Conservation (phyloP, 2,888 invertebrate species). For the Ellobium chinense region DNA sequence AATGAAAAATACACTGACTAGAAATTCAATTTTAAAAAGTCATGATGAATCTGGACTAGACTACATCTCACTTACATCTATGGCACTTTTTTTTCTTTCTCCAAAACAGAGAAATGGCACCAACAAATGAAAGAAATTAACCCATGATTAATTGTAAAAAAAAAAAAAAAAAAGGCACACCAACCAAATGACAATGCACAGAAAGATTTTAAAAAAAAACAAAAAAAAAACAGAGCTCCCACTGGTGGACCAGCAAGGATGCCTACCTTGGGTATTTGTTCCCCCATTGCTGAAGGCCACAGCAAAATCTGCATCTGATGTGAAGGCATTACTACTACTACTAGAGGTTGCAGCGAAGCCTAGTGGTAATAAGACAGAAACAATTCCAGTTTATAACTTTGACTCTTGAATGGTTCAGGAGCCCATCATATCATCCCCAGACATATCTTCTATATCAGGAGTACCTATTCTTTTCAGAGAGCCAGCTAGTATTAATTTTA, state of each 20-base stretch:
- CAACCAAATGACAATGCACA: constrained; percentile 2
- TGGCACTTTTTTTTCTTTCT: too few species aligned
- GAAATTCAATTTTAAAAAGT: too few species aligned
- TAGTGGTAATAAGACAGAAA: neutral
- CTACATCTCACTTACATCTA: too few species aligned
- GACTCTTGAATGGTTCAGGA: too few species aligned
- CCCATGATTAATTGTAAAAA: neutral
- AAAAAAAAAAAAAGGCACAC: neutral
- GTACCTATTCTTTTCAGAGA: too few species aligned
- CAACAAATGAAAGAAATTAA: neutral
- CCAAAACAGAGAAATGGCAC: neutral
- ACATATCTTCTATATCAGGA: too few species aligned
- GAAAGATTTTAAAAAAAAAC: too few species aligned
- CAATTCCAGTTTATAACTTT: too few species aligned
- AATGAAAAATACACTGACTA: too few species aligned
- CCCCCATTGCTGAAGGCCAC: constrained; percentile 58
- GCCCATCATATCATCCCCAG: too few species aligned
- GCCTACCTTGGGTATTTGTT: constrained; percentile 45
- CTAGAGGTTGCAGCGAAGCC: constrained; percentile 14
- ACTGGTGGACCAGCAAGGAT: neutral
- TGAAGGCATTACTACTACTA: constrained; percentile 50
- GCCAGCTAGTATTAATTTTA: too few species aligned
- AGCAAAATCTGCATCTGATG: constrained; percentile 64
- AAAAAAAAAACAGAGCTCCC: neutral
- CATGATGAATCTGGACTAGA: too few species aligned